A percentile compares a stretch with the other conserved stretches of the same genome.
Evolutionary conservation across 2,888 invertebrate species (phyloP).

Genomic region (Agrochola macilenta): DNA sequence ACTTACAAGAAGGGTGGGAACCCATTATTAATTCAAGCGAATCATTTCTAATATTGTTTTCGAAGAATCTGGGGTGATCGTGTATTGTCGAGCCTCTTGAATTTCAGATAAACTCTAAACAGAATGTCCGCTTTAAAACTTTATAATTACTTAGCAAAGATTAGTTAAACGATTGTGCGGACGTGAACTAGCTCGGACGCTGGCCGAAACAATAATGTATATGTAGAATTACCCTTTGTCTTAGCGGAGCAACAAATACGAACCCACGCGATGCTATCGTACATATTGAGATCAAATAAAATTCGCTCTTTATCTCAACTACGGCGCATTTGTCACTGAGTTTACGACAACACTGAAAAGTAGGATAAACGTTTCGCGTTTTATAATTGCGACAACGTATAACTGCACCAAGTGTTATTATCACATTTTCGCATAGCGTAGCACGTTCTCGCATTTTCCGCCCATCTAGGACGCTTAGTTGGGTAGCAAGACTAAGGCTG

Average conservation of each 20-base stretch:
- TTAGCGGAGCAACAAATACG: not conserved
- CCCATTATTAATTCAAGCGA: conserved; percentile 56
- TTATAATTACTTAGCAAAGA: conserved; percentile 65
- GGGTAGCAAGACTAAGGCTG: conserved; percentile 25
- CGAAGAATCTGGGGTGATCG: conserved; percentile 44
- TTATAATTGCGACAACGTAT: conserved; percentile 29
- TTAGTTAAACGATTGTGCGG: conserved; percentile 42
- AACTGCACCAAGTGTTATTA: conserved; percentile 15
- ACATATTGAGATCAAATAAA: not conserved
- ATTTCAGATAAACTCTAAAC: conserved; percentile 36
- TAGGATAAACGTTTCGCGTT: not conserved
- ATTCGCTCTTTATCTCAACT: not conserved
- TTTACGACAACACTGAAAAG: not conserved
- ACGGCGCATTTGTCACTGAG: not conserved
- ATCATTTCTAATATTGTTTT: conserved; percentile 59
- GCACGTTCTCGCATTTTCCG: conserved; percentile 33
- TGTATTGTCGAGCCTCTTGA: conserved; percentile 34
- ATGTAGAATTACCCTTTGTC: not conserved
- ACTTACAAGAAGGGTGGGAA: conserved; percentile 52
- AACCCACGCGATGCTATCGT: not conserved
- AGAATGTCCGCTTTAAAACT: conserved; percentile 57
- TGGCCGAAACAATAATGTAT: conserved; percentile 39
- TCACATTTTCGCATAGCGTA: conserved; percentile 19
- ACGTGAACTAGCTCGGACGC: conserved; percentile 30
- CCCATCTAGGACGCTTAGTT: conserved; percentile 14